Evolutionary conservation across 2,113 vertebrate species (phyloP).

Genomic region (Desmodus rotundus): DNA sequence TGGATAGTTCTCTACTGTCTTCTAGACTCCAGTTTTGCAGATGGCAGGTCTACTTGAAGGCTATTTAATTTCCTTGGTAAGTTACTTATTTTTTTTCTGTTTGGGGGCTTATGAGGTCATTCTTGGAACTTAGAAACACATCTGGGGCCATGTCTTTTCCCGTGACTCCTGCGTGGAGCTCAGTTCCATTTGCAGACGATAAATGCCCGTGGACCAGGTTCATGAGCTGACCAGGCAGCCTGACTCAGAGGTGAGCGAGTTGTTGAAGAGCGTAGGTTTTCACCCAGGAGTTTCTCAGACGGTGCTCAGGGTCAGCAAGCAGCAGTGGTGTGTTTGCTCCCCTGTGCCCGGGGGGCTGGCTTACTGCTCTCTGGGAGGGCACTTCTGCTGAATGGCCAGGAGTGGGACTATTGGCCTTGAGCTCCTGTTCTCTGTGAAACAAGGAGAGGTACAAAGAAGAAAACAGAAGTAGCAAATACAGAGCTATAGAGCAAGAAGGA

Average conservation of each 20-base stretch:
- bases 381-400: not conserved
- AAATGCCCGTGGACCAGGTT: not conserved
- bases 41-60: not conserved
- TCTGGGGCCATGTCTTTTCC: not conserved
- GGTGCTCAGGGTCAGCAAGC: not conserved
- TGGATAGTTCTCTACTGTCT: not conserved
- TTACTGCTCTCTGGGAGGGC: not conserved
- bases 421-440: not conserved
- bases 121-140: not conserved
- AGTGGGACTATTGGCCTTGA: not conserved
- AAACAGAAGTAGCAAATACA: not conserved
- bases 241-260: not conserved
- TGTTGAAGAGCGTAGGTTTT: not conserved
- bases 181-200: not conserved
- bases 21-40: not conserved
- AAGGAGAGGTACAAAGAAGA: not conserved
- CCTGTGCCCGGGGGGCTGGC: not conserved
- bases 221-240: not conserved
- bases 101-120: not conserved
- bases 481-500: not conserved
- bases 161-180: not conserved
- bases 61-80: not conserved
- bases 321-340: fast-evolving
- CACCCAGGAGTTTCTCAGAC: not conserved
- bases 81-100: not conserved